Evolutionary conservation across 2,888 invertebrate species (phyloP).

Genomic region (Drosophila picticornis): DNA sequence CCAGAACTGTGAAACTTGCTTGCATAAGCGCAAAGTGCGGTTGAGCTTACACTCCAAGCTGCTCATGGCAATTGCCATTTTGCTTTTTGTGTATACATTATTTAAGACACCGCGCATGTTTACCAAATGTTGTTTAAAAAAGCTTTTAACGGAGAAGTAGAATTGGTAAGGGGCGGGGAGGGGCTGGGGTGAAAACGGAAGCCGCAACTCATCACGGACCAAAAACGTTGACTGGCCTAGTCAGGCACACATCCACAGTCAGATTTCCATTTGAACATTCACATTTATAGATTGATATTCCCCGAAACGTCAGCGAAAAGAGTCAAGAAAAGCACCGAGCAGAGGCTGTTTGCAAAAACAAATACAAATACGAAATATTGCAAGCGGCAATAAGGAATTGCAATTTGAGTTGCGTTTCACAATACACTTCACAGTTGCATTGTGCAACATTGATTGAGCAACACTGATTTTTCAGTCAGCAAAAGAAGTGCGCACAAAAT

Average conservation of each 20-base stretch:
- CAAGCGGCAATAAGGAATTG: conserved; percentile 19
- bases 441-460: conserved; percentile 9
- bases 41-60: conserved; percentile 30
- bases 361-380: neutral
- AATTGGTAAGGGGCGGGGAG: neutral
- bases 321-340: conserved; percentile 34
- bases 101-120: conserved; percentile 58
- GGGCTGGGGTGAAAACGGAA: conserved; percentile 1
- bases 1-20: neutral
- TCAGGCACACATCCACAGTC: conserved; percentile 3
- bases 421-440: conserved; percentile 16
- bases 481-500: conserved; percentile 3
- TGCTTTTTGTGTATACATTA: conserved; percentile 68
- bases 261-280: neutral
- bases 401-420: conserved; percentile 29
- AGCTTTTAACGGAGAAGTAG: conserved; percentile 42
- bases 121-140: conserved; percentile 67
- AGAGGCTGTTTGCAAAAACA: neutral
- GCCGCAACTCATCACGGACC: conserved; percentile 27
- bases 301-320: conserved; percentile 28
- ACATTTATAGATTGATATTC: conserved; percentile 1
- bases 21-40: conserved; percentile 14
- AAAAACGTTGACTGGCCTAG: conserved; percentile 16
- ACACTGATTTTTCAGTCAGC: neutral
- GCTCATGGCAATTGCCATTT: conserved; percentile 48